phyloP scores from a whole-genome alignment of 2,113 vertebrate genomes.

The Amblyornis subalaris region DNA sequence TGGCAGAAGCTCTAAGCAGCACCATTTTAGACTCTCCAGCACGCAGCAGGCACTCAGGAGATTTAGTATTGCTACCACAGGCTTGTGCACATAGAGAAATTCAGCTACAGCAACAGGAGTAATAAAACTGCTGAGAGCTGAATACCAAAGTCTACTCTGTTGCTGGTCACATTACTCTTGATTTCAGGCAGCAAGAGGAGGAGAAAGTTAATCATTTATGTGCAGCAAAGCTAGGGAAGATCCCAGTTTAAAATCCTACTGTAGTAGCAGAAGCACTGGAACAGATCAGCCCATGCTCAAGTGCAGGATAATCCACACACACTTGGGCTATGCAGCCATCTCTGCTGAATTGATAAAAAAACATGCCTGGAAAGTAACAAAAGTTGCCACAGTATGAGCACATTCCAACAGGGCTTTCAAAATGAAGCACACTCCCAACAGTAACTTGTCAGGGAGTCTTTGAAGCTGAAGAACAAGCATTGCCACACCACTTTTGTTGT shows the following conservation, averaged over 20 bases:
- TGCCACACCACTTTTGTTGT: background rate
- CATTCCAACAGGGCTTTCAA: background rate
- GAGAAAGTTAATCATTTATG: conserved; percentile 4
- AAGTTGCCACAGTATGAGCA: background rate
- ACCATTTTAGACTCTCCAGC: background rate
- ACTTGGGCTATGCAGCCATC: background rate
- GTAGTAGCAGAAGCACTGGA: background rate
- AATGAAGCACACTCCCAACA: background rate
- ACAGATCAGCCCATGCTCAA: background rate
- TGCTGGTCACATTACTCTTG: background rate
- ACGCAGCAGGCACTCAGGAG: background rate
- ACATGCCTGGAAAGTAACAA: background rate
- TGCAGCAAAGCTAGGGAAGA: background rate
- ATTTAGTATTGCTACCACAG: background rate
- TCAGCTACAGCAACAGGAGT: background rate
- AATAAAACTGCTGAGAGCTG: background rate
- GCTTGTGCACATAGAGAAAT: background rate
- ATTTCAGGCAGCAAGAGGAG: background rate
- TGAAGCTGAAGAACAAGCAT: background rate
- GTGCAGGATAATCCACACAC: background rate
- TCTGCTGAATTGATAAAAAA: background rate
- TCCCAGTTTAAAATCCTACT: background rate
- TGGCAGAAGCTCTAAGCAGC: background rate
- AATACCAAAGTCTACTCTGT: background rate
- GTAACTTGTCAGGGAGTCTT: background rate